These are phyloP conservation scores for Eolophus roseicapilla DNA, from an alignment of 2,113 vertebrate genomes.

Conservation along the genomic window DNA sequence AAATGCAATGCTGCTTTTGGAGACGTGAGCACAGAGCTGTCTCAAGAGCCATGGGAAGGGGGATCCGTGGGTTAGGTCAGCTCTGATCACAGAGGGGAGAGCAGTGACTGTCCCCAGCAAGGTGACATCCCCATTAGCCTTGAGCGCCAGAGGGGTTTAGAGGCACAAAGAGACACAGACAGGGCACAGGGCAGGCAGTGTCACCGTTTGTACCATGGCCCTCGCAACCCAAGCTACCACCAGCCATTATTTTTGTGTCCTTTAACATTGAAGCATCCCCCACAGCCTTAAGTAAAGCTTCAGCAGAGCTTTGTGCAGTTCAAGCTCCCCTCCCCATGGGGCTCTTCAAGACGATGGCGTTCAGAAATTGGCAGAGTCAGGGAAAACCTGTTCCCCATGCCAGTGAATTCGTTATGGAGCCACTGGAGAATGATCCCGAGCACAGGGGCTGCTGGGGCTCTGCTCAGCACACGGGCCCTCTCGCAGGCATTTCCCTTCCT, in stretches of 20 bases:
- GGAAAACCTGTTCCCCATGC: conserved; percentile 31
- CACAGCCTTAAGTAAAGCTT: conserved; percentile 30
- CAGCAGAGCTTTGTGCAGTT: background rate
- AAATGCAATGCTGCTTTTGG: background rate
- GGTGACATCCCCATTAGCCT: background rate
- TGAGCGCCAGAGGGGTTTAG: background rate
- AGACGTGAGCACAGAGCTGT: background rate
- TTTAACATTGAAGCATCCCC: background rate
- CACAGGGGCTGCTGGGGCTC: fast-evolving
- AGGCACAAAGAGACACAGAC: background rate
- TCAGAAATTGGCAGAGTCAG: conserved; percentile 42
- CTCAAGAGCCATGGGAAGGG: background rate
- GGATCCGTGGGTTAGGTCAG: background rate
- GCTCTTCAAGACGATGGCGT: background rate
- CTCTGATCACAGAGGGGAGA: no score
- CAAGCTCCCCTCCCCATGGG: conserved; percentile 2
- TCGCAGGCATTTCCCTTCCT: background rate
- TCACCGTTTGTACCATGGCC: fast-evolving
- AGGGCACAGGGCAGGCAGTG: background rate
- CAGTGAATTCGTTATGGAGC: background rate
- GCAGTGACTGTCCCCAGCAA: background rate
- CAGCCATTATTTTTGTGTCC: background rate
- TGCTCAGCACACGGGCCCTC: fast-evolving
- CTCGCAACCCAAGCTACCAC: background rate
- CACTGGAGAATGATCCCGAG: background rate